A percentile compares a stretch with the other conserved stretches of the same genome.
Evolutionary conservation across 2,113 vertebrate genomes (phyloP).

Genomic region (Alectura lathami): DNA sequence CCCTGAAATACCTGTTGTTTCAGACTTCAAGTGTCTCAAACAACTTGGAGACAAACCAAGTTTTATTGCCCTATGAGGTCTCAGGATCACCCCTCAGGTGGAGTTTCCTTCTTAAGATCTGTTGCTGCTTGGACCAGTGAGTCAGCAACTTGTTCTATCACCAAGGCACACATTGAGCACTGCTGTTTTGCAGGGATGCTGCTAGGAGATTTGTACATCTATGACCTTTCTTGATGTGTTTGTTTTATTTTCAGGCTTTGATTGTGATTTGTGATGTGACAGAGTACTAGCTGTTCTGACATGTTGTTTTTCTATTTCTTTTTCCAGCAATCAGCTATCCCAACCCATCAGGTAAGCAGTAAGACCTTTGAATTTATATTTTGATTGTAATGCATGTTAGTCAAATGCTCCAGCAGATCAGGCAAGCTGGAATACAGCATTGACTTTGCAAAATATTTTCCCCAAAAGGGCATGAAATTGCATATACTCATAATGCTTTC

Average conservation of each 20-base stretch:
- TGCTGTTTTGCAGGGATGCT: background rate
- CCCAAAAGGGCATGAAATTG: background rate
- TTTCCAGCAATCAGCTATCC: constrained; percentile 72
- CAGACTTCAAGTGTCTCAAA: background rate
- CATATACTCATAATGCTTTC: background rate
- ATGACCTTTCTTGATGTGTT: background rate
- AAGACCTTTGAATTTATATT: background rate
- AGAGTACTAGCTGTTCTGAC: constrained; percentile 18
- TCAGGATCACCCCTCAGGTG: background rate
- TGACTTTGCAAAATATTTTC: background rate
- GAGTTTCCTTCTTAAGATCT: background rate
- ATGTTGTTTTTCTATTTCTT: constrained; percentile 53
- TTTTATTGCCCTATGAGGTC: background rate
- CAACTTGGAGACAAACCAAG: background rate
- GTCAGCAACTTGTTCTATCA: background rate
- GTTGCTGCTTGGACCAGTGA: background rate
- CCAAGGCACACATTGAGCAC: background rate
- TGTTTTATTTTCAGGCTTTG: constrained; percentile 5
- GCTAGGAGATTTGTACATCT: background rate
- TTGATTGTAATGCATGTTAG: background rate
- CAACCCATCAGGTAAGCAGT: constrained; percentile 69
- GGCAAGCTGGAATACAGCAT: background rate
- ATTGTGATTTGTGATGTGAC: background rate
- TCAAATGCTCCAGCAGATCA: background rate
- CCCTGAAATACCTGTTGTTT: background rate